Conservation (phyloP, 1,140 invertebrate species). For the Lycorma delicatula region DNA sequence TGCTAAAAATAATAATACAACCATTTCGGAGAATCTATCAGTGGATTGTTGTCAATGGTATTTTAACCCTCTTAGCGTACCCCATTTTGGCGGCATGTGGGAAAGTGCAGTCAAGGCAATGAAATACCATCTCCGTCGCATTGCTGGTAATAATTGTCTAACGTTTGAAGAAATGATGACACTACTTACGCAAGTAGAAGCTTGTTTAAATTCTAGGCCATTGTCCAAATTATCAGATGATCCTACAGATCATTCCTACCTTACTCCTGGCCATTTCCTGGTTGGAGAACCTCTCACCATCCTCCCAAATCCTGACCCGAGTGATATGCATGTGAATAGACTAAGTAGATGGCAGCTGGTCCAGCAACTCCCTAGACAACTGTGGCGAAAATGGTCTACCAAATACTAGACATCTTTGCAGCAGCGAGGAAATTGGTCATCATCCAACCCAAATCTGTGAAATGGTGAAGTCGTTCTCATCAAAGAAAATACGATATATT, state of each 20-base stretch:
- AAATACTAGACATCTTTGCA: conserved; percentile 34
- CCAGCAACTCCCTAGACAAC: conserved; percentile 26
- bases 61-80: conserved; percentile 29
- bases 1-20: neutral
- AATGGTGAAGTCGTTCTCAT: too few species aligned
- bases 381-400: conserved; percentile 31
- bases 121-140: conserved; percentile 24
- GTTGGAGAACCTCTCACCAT: conserved; percentile 24
- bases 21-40: neutral
- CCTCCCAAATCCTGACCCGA: conserved; percentile 13
- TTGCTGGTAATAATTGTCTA: conserved; percentile 17
- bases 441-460: neutral
- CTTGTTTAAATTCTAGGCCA: conserved; percentile 23
- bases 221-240: conserved; percentile 17
- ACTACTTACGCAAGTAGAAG: conserved; percentile 24
- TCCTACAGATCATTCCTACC: conserved; percentile 14
- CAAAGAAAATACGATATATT: too few species aligned
- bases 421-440: conserved; percentile 27
- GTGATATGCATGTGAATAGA: conserved; percentile 16
- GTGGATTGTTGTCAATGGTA: conserved; percentile 23
- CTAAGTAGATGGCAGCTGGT: conserved; percentile 26
- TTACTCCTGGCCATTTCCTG: conserved; percentile 31
- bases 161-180: conserved; percentile 24
- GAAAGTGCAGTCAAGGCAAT: conserved; percentile 31
- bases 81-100: conserved; percentile 32